Percentiles rank a stretch among this genome's conserved stretches.
phyloP scores from a whole-genome alignment of 2,113 vertebrate species.

The Arothron firmamentum region DNA sequence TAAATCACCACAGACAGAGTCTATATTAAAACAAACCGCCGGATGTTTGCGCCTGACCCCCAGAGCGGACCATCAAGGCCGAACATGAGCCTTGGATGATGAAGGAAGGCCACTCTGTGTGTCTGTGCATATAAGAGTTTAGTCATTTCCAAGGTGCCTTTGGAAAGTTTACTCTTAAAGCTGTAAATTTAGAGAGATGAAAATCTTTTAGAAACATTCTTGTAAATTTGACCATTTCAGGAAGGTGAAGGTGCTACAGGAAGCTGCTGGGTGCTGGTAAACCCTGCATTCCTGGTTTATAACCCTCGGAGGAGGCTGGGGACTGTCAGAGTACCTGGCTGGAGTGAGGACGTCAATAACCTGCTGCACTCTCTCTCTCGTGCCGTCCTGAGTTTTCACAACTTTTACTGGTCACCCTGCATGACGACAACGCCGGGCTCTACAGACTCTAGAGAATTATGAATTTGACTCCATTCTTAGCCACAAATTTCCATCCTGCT shows the following conservation, averaged over 20 bases:
- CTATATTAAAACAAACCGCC: slow-evolving; percentile 39
- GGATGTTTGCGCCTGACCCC: slow-evolving; percentile 31
- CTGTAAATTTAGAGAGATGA: slow-evolving; percentile 13
- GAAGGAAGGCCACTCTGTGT: slow-evolving; percentile 3
- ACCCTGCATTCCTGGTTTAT: slow-evolving; percentile 72
- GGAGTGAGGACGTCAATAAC: slow-evolving; percentile 59
- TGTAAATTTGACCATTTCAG: slow-evolving; percentile 38
- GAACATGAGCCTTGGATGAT: slow-evolving; percentile 23
- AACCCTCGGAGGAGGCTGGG: slow-evolving; percentile 54
- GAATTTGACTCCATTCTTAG: no score
- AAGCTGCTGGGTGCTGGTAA: slow-evolving; percentile 62
- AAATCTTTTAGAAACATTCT: slow-evolving; percentile 9
- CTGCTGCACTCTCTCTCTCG: slow-evolving; percentile 8
- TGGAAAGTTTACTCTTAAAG: slow-evolving; percentile 31
- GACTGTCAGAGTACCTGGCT: slow-evolving; percentile 45
- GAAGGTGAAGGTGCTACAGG: slow-evolving; percentile 14
- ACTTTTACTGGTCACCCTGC: slow-evolving; percentile 3
- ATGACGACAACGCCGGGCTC: neutral
- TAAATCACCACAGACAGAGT: slow-evolving; percentile 58
- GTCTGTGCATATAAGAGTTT: slow-evolving; percentile 8
- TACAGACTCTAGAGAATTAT: no score
- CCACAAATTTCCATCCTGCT: no score
- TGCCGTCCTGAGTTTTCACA: slow-evolving; percentile 16
- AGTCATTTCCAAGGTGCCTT: slow-evolving; percentile 66
- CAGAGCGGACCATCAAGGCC: slow-evolving; percentile 7